Base-by-base conservation (phyloP, 2,888 invertebrate genomes). In the Epistrophe grossulariae region DNA sequence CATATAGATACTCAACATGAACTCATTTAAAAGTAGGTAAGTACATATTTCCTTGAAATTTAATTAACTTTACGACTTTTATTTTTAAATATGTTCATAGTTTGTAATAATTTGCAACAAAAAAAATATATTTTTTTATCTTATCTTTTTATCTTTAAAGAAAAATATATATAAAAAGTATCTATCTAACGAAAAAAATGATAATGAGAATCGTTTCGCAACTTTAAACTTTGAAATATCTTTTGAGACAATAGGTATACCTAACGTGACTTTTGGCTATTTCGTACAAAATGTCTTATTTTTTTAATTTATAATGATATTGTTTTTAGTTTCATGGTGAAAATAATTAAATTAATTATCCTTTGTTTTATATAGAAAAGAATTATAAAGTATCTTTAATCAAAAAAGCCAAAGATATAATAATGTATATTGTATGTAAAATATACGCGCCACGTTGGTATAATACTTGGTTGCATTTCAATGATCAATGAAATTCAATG, bases 191-290 rank as follows among this genome's bases (percentile, higher is more conserved):
- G 17, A 35, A 31, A 17, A n/a, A 45, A 70, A 62, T 24, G 24
- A 73, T 71, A 73, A 81, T 81, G 76, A 76, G 35, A n/a, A 38
- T 35, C 17, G 43, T 78, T 76, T 71, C 70, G 59, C 78, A 73
- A 79, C 64, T 28, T 59, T 70, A n/a, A n/a, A 60, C 17, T 50
- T 28, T 38, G 24, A 13, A 68, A 50, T 15, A 35, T 70, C 79
- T 73, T 83, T 72, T n/a, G 48, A 35, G 87, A 87, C 83, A 87
- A 87, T 87, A 83, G 87, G 28, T 87, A n/a, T n/a, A n/a, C n/a
- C n/a, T n/a, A 83, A 83, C 87, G 87, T 87, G 87, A 87, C 87
- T 76, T 83, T 83, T 79, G 79, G 83, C 79, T 76, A 79, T 87
- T 82, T 60, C 19, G 31, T 57, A 40, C 24, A 50, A 43, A 31